A percentile compares a stretch with the other conserved stretches of the same genome.
These are phyloP conservation scores for Tiliacea citrago DNA, from an alignment of 2,888 invertebrate species.

Conservation along the genomic window DNA sequence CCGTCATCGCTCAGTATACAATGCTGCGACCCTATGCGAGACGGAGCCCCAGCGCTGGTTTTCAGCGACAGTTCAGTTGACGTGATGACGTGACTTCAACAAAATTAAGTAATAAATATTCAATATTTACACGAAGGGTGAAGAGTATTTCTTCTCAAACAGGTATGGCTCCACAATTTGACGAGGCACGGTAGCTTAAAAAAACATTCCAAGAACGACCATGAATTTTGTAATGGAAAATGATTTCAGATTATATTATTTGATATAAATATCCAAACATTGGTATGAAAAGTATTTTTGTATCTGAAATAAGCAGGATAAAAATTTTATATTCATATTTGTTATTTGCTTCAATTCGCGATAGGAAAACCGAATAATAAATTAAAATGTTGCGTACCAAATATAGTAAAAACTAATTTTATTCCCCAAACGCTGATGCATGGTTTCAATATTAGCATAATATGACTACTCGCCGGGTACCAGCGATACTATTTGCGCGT, in stretches of 20 bases:
- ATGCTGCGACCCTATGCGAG: too few relatives aligned
- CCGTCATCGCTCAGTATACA: too few relatives aligned
- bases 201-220: neutral
- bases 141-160: neutral
- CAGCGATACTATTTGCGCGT: neutral
- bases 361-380: neutral
- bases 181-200: neutral
- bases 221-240: conserved; percentile 7
- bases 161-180: neutral
- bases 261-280: conserved; percentile 16
- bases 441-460: conserved; percentile 13
- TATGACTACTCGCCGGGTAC: neutral
- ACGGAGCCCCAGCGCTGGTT: too few relatives aligned
- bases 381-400: conserved; percentile 35
- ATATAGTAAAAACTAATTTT: conserved; percentile 5
- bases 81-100: neutral
- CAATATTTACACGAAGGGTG: conserved; percentile 27
- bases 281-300: conserved; percentile 1
- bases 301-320: conserved; percentile 37
- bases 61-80: too few relatives aligned
- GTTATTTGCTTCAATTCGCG: neutral
- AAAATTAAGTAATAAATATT: neutral
- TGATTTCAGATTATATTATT: neutral
- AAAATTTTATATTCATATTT: neutral
- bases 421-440: conserved; percentile 22